Evolutionary conservation across 2,113 vertebrate species (phyloP).

Genomic region (Centropristis striata): DNA sequence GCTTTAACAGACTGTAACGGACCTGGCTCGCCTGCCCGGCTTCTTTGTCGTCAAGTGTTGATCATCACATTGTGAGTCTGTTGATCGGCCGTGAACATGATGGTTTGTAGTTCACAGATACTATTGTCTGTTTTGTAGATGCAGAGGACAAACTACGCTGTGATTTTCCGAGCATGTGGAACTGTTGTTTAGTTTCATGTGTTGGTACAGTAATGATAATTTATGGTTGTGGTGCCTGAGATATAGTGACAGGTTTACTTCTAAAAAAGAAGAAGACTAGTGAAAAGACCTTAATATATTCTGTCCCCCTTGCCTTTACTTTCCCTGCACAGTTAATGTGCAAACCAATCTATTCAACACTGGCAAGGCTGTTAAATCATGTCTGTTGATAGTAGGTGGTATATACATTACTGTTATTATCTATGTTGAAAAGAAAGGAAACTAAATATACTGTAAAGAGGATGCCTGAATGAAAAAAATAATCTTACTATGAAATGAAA

Average conservation of each 20-base stretch:
- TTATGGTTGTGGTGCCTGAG: constrained; percentile 73
- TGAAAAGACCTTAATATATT: constrained; percentile 77
- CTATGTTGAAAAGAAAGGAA: constrained; percentile 56
- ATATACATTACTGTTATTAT: constrained; percentile 53
- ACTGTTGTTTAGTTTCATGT: constrained; percentile 59
- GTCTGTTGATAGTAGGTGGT: constrained; percentile 59
- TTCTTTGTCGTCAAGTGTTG: constrained; percentile 1
- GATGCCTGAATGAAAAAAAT: constrained; percentile 63
- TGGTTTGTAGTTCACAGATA: neutral
- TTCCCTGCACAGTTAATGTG: constrained; percentile 39
- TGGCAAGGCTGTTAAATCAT: constrained; percentile 59
- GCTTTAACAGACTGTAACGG: constrained; percentile 17
- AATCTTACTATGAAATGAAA: constrained; percentile 59
- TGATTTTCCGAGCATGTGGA: constrained; percentile 63
- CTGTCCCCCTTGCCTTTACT: constrained; percentile 58
- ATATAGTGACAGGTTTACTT: constrained; percentile 69
- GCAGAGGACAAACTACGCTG: constrained; percentile 16
- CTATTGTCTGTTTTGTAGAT: neutral
- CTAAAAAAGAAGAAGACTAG: constrained; percentile 39
- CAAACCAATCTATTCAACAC: constrained; percentile 68
- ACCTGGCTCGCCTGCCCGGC: neutral
- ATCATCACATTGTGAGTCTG: constrained; percentile 26
- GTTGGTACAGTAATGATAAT: constrained; percentile 60
- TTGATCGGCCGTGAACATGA: neutral
- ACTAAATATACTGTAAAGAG: constrained; percentile 57